Conservation (phyloP, 2,113 vertebrate species). For the Reinhardtius hippoglossoides region DNA sequence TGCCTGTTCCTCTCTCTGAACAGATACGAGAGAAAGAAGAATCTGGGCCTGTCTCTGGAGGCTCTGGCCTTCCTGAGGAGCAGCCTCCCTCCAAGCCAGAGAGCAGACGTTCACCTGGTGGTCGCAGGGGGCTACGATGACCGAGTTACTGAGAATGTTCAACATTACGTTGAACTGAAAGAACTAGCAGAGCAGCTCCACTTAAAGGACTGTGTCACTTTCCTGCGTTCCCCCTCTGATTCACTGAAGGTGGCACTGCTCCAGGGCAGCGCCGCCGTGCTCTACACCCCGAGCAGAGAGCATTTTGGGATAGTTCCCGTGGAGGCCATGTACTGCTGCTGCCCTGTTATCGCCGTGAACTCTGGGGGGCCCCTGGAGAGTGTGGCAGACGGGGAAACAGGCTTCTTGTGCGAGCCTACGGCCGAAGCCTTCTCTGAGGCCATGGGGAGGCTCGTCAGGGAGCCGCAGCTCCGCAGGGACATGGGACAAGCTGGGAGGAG, state of each 20-base stretch:
- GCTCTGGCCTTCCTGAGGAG: slow-evolving; percentile 84
- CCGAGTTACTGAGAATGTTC: slow-evolving; percentile 90
- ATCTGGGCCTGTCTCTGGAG: slow-evolving; percentile 87
- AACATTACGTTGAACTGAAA: slow-evolving; percentile 90
- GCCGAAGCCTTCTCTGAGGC: slow-evolving; percentile 88
- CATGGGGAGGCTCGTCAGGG: slow-evolving; percentile 88
- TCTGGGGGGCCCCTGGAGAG: slow-evolving; percentile 96
- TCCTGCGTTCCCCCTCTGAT: slow-evolving; percentile 93
- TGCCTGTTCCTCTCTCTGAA: slow-evolving; percentile 95
- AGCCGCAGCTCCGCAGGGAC: slow-evolving; percentile 85
- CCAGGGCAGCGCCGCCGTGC: slow-evolving; percentile 84
- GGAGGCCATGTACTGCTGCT: slow-evolving; percentile 95
- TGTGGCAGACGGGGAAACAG: slow-evolving; percentile 87
- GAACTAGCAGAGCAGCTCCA: slow-evolving; percentile 77
- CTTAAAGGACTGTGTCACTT: slow-evolving; percentile 86
- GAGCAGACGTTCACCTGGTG: slow-evolving; percentile 89
- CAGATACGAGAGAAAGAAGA: slow-evolving; percentile 97
- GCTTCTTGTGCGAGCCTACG: slow-evolving; percentile 90
- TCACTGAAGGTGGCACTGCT: slow-evolving; percentile 90
- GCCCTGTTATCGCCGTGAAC: slow-evolving; percentile 93
- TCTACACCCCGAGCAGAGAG: slow-evolving; percentile 96
- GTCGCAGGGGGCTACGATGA: slow-evolving; percentile 95
- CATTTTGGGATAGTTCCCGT: slow-evolving; percentile 98
- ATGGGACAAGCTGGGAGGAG: slow-evolving; percentile 92
- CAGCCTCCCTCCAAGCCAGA: slow-evolving; percentile 78